Percentiles rank a stretch among this genome's conserved stretches.
phyloP scores from a whole-genome alignment of 35 echinoderm and acorn worm genomes.

The Ptychodera flava region DNA sequence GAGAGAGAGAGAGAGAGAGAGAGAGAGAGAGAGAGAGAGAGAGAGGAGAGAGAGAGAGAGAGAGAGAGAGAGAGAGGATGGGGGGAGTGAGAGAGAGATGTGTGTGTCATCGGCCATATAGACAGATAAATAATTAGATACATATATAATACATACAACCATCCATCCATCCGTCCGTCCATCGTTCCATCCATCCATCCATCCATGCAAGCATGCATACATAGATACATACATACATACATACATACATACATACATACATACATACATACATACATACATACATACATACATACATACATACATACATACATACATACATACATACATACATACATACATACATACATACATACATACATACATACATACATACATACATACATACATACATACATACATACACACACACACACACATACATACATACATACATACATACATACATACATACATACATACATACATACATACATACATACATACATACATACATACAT shows the following conservation, averaged over 20 bases:
- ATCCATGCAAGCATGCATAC: neutral
- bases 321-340: conserved; percentile 25
- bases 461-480: conserved; percentile 2
- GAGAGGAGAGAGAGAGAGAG: neutral
- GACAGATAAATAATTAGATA: neutral
- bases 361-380: conserved; percentile 29
- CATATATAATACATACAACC: neutral
- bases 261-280: neutral
- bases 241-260: neutral
- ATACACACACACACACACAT: conserved; percentile 22
- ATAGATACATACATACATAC: conserved; percentile 9
- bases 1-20: neutral
- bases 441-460: neutral
- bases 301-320: conserved; percentile 21
- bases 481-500: neutral
- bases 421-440: conserved; percentile 2
- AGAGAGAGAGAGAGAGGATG: neutral
- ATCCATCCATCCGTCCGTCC: neutral
- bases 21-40: neutral
- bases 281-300: conserved; percentile 8
- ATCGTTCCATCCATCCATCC: neutral
- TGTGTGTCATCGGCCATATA: neutral
- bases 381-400: conserved; percentile 26
- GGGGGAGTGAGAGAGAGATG: neutral
- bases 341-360: conserved; percentile 28